Base-by-base conservation (phyloP, 2,888 invertebrate genomes). In the Luffia ferchaultella region DNA sequence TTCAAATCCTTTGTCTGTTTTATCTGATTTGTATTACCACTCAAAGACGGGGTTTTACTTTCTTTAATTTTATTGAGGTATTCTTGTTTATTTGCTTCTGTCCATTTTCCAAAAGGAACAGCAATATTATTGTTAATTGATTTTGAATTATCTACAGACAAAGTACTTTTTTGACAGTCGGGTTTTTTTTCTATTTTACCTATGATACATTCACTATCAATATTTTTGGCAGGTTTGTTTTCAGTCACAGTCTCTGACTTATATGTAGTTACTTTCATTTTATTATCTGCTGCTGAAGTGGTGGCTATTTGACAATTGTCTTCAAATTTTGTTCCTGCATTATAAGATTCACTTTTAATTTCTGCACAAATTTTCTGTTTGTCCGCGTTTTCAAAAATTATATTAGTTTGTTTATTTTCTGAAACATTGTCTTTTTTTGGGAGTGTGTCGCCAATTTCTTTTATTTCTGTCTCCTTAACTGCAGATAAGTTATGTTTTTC, bases 81-180 rank as follows among this genome's bases (percentile, higher is more conserved):
- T 43, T 75, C 78, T 62, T 80, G 78, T 50, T 79, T 74, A 56
- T 83, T 75, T 3, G 68, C 80, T 54, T 76, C 77, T 41, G 83
- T 83, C 83, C 83, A 83, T 62, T 78, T 72, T 5, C 83, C 83
- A 60, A 83, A 83, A 30, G 83, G 83, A 42, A 83, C 83, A 40
- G 74, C 69, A 19, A 65, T 59, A 55, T 73, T 69, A 56, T 73
- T 76, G 48, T 67, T 70, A 1, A 62, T 61, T 43, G 69, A 62
- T 56, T 70, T 74, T 18, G 59, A 19, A 52, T 65, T 63, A 17
- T 30, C 30, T 12, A 30, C 50, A 7, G 18, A 50, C 18, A 49
- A 49, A 51, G 45, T 9, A 57, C 1, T 48, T 20, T 57, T 57
- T 61, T 41, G 54, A 42, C 16, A 51, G 18, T 57, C 59, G 42